Evolutionary conservation across 1,140 invertebrate species (phyloP).

Genomic region (Cyrtorhinus lividipennis): DNA sequence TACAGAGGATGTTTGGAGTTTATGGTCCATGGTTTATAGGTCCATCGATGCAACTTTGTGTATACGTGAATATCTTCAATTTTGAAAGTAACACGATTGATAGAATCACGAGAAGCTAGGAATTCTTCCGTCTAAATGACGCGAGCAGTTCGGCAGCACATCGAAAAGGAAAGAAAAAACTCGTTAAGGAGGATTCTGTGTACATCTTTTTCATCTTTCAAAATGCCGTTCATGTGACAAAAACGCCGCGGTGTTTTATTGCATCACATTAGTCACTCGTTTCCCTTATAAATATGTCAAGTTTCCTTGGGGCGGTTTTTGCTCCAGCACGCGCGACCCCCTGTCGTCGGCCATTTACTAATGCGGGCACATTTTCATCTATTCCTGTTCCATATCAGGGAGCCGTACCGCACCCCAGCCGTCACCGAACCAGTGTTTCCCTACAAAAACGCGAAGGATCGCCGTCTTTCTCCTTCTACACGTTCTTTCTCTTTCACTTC

Average conservation of each 20-base stretch:
- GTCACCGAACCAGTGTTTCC: neutral
- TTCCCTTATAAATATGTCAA: slow-evolving; percentile 21
- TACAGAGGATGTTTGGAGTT: no score
- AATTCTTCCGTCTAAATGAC: no score
- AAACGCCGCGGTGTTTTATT: slow-evolving; percentile 19
- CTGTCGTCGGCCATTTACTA: slow-evolving; percentile 17
- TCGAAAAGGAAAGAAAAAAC: no score
- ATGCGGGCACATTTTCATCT: slow-evolving; percentile 18
- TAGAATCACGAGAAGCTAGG: no score
- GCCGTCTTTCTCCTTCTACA: neutral
- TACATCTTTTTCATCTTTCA: neutral
- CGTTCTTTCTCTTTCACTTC: neutral
- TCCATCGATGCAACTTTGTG: no score
- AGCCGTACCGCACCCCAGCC: no score
- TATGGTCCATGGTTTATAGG: no score
- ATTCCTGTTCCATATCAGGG: slow-evolving; percentile 9
- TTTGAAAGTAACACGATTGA: no score
- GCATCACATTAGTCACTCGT: slow-evolving; percentile 18
- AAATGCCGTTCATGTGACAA: neutral
- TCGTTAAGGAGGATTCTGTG: no score
- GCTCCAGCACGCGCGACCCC: slow-evolving; percentile 13
- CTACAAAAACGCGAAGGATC: neutral
- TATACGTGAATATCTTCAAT: no score
- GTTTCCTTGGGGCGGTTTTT: slow-evolving; percentile 13
- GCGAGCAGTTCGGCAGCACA: no score